These are phyloP conservation scores for Pollimyrus isidori DNA, from an alignment of 2,113 vertebrate species.

Conservation along the genomic window DNA sequence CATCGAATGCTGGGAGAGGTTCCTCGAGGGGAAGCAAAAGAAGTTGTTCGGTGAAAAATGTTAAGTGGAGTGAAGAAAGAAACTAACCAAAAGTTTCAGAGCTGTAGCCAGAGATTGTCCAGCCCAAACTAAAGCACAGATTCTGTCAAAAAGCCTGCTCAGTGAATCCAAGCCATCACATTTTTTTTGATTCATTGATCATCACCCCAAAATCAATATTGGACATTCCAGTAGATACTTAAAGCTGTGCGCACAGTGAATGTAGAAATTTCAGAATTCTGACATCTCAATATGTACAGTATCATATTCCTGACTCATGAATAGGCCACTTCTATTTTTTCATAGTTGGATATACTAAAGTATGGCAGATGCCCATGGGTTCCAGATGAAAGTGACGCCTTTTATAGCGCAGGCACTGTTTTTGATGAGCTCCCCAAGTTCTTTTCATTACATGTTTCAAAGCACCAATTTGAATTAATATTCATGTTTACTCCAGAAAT, in stretches of 20 bases:
- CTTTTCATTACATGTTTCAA: neutral
- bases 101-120: neutral
- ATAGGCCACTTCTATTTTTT: neutral
- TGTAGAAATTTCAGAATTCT: neutral
- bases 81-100: neutral
- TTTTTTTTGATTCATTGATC: constrained; percentile 50
- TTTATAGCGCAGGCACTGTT: neutral
- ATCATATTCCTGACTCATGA: neutral
- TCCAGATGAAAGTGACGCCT: neutral
- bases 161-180: neutral
- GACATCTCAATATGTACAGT: neutral
- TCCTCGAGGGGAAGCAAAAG: neutral
- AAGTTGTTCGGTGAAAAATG: neutral
- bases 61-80: neutral
- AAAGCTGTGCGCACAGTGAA: neutral
- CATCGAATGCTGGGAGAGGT: neutral
- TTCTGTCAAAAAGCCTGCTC: constrained; percentile 45
- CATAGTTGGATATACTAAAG: neutral
- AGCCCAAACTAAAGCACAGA: constrained; percentile 29
- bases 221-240: neutral
- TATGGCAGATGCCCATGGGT: neutral
- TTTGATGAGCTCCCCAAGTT: neutral
- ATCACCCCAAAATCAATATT: constrained; percentile 42
- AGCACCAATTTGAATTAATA: neutral
- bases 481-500: neutral